Evolutionary conservation across 2,797 vertebrate species (phyloP), one percentile per base, ranked within the genome.

Genomic region (Micromesistius poutassou): DNA sequence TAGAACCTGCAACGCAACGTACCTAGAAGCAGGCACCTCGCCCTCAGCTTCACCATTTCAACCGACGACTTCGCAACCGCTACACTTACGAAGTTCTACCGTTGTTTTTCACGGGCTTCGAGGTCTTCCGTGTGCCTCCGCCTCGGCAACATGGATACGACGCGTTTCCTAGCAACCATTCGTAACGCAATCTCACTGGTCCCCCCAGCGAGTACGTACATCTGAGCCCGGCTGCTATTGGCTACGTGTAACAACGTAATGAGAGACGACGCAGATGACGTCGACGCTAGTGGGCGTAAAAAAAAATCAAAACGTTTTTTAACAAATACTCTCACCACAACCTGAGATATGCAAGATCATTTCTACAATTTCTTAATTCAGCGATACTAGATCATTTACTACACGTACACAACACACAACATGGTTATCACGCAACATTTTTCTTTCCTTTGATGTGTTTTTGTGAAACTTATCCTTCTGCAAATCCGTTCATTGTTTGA

Each of bases 11-110:
- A 46, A 46, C 42, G 72, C 9, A 83, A 86, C 80, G 81, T 90
- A 95, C 94, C 94, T 74, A 93, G 81, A 36, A 95, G 79, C 79
- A 95, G 84, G 86, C 94, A 95, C 35, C 89, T 90, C 30, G 94
- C 91, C 81, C 94, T 91, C 79, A 95, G 73, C 79, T 94, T 95
- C 88, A 94, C 94, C 94, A 95, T 95, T 0, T 30, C 5, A 16
- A 1, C 0, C 1, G 12, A 38, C 0, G 31, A 2, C n/a, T 40
- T 75, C n/a, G 36, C 25, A 31, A 10, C 70, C 7, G 72, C 35
- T 35, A 7, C 19, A 7, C 12, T 25, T 1, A 4, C 4, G 22
- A 25, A 25, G 7, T 22, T 25, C 8, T 3, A 36, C 19, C 72
- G 13, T 22, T 42, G 2, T 14, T 25, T 6, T 13, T 7, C 12